Evolutionary conservation across 2,797 vertebrate species (phyloP).

Genomic region (Melanotaenia maccullochi): DNA sequence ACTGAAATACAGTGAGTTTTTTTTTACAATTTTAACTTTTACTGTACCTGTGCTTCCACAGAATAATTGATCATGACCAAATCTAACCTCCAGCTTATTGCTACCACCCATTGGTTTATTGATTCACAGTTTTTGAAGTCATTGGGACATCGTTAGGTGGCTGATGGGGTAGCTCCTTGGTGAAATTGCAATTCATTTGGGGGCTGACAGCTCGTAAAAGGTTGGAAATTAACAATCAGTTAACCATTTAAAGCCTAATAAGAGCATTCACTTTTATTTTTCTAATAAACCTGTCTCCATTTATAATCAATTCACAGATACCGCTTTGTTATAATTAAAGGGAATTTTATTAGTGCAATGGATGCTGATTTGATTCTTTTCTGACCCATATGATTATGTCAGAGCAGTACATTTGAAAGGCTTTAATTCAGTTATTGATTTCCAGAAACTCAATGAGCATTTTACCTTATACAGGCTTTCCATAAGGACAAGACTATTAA

Average conservation of each 20-base stretch:
- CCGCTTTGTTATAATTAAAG: constrained; percentile 1
- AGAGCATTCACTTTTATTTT: constrained; percentile 7
- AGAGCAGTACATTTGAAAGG: neutral
- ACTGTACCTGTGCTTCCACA: neutral
- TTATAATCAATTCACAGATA: constrained; percentile 16
- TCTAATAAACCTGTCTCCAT: neutral
- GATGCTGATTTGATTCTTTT: constrained; percentile 3
- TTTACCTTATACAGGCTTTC: too few relatives aligned
- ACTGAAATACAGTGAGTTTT: too few relatives aligned
- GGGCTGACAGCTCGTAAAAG: constrained; percentile 25
- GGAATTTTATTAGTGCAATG: constrained; percentile 22
- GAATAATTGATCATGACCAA: constrained; percentile 6
- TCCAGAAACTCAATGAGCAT: too few relatives aligned
- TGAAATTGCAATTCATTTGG: constrained; percentile 50
- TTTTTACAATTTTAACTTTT: neutral
- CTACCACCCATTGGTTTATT: constrained; percentile 57
- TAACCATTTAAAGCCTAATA: constrained; percentile 46
- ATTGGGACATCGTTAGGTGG: constrained; percentile 56
- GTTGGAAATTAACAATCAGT: constrained; percentile 25
- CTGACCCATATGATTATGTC: too few relatives aligned
- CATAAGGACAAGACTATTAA: too few relatives aligned
- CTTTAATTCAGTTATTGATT: constrained; percentile 15
- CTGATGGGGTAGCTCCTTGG: constrained; percentile 35
- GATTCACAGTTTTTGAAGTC: constrained; percentile 59
- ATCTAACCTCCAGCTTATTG: constrained; percentile 42